These are phyloP conservation scores for Acyrthosiphon pisum DNA, from an alignment of 1,140 invertebrate genomes.

Conservation along the genomic window DNA sequence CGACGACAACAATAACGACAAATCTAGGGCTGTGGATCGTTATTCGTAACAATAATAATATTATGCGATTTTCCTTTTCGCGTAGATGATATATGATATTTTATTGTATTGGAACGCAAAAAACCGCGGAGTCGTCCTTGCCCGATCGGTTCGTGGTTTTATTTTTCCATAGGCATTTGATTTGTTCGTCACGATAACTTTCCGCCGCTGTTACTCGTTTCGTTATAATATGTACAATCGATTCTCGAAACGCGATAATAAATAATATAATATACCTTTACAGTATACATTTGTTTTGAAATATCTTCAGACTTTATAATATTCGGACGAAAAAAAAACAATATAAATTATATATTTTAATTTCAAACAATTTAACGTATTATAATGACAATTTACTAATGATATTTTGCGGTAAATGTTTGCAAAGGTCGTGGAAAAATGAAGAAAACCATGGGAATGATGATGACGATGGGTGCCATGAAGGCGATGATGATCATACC, in stretches of 20 bases:
- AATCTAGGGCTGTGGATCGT: not conserved
- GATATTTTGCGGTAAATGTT: conserved; percentile 51
- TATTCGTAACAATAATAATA: not conserved
- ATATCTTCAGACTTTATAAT: not conserved
- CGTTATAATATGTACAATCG: too few relatives aligned
- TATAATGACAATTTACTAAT: not conserved
- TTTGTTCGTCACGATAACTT: not conserved
- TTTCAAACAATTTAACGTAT: too few relatives aligned
- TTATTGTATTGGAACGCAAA: not conserved
- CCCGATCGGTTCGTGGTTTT: not conserved
- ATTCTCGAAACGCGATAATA: not conserved
- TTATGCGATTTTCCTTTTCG: not conserved
- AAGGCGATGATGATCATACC: conserved; percentile 75
- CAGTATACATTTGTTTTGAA: not conserved
- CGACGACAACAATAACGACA: not conserved
- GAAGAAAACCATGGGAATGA: conserved; percentile 68
- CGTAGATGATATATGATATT: too few relatives aligned
- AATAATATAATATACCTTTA: not conserved
- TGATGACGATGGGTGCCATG: conserved; percentile 71
- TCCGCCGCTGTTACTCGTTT: not conserved
- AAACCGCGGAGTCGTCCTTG: not conserved
- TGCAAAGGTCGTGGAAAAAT: conserved; percentile 63
- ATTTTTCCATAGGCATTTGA: not conserved
- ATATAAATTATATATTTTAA: not conserved
- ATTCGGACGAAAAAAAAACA: not conserved